Evolutionary conservation across 2,888 invertebrate species (phyloP).

Genomic region (Polydrusus pterygomalis): DNA sequence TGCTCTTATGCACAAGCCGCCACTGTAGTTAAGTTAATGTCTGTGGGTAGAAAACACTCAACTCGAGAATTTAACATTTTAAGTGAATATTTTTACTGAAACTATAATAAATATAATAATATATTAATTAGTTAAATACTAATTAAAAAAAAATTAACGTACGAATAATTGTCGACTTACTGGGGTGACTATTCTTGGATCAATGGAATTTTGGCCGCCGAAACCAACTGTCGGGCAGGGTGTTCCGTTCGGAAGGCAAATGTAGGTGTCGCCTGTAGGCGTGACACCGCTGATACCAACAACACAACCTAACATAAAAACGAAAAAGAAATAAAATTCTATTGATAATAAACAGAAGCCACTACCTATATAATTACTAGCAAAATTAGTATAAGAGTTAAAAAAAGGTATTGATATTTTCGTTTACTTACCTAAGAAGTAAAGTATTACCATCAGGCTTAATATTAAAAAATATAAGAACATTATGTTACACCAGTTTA

Average conservation of each 20-base stretch:
- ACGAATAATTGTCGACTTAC: constrained; percentile 51
- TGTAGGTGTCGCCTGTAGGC: constrained; percentile 59
- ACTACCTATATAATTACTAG: too few species aligned
- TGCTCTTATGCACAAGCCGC: too few species aligned
- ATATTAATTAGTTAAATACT: too few species aligned
- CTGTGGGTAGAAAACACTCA: too few species aligned
- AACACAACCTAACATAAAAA: constrained; percentile 2
- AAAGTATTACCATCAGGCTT: neutral
- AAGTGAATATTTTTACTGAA: too few species aligned
- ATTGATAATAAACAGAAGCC: too few species aligned
- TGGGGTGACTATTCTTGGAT: constrained; percentile 66
- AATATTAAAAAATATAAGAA: neutral
- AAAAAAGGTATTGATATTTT: neutral
- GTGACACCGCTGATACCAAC: constrained; percentile 33
- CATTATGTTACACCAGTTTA: neutral
- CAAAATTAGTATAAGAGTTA: too few species aligned
- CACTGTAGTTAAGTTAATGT: too few species aligned
- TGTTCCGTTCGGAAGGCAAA: constrained; percentile 64
- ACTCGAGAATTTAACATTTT: too few species aligned
- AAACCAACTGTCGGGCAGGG: constrained; percentile 59
- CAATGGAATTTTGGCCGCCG: constrained; percentile 60
- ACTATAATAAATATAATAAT: too few species aligned
- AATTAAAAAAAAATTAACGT: constrained; percentile 6
- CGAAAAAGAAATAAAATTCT: neutral
- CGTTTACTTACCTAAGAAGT: constrained; percentile 17